These are phyloP conservation scores for Arbacia lixula DNA, from an alignment of 53 echinoderm and acorn worm genomes.

Conservation along the genomic window DNA sequence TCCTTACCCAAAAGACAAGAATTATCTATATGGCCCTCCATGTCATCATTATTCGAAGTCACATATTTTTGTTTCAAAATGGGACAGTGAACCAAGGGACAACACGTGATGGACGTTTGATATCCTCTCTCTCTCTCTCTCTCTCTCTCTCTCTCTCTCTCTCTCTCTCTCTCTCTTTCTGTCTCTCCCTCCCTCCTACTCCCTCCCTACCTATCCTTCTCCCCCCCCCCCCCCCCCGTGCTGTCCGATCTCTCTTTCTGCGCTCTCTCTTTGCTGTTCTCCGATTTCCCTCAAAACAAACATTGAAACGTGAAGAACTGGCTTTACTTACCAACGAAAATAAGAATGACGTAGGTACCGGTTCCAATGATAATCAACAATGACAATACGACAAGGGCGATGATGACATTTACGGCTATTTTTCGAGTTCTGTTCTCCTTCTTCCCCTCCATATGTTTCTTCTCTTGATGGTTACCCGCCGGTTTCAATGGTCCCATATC, in stretches of 20 bases:
- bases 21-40: no score
- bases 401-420: not conserved
- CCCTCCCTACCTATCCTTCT: no score
- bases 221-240: no score
- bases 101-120: no score
- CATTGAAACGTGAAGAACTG: not conserved
- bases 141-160: no score
- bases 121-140: no score
- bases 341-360: conserved; percentile 29
- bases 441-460: conserved; percentile 12
- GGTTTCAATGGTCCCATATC: not conserved
- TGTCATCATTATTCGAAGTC: not conserved
- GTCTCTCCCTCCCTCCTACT: no score
- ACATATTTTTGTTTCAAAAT: not conserved
- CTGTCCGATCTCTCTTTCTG: no score
- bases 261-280: no score
- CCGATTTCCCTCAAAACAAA: no score
- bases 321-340: conserved; percentile 6
- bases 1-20: no score
- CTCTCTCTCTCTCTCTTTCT: no score
- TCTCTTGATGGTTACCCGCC: not conserved
- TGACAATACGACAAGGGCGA: conserved; percentile 14
- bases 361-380: conserved; percentile 34
- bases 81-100: not conserved
- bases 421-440: conserved; percentile 6